Conservation (phyloP, 2,113 vertebrate species). For the Alouatta palliata region DNA sequence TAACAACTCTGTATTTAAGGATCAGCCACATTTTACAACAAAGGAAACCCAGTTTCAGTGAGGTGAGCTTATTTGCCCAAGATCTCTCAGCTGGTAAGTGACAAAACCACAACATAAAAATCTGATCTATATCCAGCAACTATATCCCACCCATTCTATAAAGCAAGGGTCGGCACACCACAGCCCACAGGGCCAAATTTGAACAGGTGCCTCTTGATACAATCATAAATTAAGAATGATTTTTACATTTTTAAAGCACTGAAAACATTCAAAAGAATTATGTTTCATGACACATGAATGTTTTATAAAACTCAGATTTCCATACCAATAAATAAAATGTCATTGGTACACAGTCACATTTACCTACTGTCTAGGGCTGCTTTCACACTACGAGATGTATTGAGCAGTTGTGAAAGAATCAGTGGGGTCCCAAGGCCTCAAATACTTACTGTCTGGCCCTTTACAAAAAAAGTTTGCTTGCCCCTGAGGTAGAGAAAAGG, state of each 20-base stretch:
- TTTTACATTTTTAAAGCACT: neutral
- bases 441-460: neutral
- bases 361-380: neutral
- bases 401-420: neutral
- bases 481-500: neutral
- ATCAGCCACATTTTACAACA: conserved; percentile 17
- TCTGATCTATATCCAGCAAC: neutral
- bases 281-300: neutral
- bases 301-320: conserved; percentile 16
- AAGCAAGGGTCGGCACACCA: neutral
- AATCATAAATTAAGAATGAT: neutral
- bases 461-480: neutral
- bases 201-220: neutral
- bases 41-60: neutral
- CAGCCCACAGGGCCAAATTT: neutral
- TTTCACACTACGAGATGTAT: neutral
- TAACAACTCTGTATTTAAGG: neutral
- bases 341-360: neutral
- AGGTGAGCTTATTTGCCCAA: neutral
- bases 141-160: neutral
- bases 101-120: neutral
- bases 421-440: neutral
- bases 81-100: neutral
- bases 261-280: neutral
- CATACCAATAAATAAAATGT: neutral